phyloP scores from a whole-genome alignment of 2,797 vertebrate genomes.

The Channa striata region DNA sequence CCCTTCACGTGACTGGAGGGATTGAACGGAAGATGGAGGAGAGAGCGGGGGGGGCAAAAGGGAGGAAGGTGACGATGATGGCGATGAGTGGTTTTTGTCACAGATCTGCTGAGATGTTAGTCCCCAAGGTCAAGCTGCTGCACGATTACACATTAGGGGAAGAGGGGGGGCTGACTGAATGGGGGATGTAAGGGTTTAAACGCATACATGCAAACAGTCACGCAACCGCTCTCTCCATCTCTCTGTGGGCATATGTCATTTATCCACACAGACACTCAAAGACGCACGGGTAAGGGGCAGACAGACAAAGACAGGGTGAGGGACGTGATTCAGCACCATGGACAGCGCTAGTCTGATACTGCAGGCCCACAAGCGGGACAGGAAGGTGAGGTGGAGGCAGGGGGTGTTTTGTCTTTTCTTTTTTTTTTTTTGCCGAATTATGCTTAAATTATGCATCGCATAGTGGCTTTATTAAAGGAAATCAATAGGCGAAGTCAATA shows the following conservation, averaged over 20 bases:
- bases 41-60: constrained; percentile 18
- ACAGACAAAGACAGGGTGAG: neutral
- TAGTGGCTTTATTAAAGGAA: neutral
- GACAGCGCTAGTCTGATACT: constrained; percentile 52
- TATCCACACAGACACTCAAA: constrained; percentile 3
- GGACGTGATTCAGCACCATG: constrained; percentile 72
- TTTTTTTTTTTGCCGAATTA: constrained; percentile 28
- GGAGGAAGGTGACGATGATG: constrained; percentile 32
- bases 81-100: constrained; percentile 55
- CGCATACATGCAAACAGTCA: constrained; percentile 50
- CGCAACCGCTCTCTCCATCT: constrained; percentile 21
- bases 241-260: neutral
- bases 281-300: neutral
- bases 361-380: constrained; percentile 5
- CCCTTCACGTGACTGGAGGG: constrained; percentile 34
- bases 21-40: neutral
- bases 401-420: neutral
- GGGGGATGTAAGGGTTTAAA: neutral
- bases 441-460: constrained; percentile 15
- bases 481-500: constrained; percentile 27
- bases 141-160: constrained; percentile 33
- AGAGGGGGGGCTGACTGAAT: neutral
- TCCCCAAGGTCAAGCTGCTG: constrained; percentile 66
- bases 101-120: constrained; percentile 66
- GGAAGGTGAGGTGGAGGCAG: neutral